Evolutionary conservation across 2,888 invertebrate species (phyloP).

Genomic region (Epinotia ramella): DNA sequence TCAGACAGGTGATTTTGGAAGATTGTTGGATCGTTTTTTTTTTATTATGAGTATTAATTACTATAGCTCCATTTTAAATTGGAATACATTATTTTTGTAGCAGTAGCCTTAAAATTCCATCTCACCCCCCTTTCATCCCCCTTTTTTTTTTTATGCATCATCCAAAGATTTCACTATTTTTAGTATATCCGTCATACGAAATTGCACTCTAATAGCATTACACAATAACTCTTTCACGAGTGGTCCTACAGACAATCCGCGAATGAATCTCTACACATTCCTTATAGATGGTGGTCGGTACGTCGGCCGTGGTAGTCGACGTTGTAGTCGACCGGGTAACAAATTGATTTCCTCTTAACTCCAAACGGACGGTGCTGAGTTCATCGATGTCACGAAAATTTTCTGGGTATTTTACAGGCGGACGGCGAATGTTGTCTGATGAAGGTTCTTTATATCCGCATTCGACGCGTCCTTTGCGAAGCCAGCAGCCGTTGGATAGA

Average conservation of each 20-base stretch:
- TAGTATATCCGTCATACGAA: no score
- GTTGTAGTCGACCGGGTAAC: neutral
- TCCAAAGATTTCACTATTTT: no score
- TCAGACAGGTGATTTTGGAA: no score
- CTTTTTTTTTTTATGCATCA: no score
- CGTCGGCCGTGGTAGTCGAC: neutral
- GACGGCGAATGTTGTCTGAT: constrained; percentile 28
- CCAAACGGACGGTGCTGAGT: neutral
- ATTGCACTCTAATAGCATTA: neutral
- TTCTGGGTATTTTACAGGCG: constrained; percentile 16
- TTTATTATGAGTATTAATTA: no score
- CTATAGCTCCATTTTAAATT: no score
- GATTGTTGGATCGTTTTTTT: no score
- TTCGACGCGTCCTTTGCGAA: constrained; percentile 27
- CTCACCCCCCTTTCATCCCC: no score
- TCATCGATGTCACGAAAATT: neutral
- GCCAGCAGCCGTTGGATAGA: constrained; percentile 33
- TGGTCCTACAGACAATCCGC: constrained; percentile 23
- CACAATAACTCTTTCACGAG: neutral
- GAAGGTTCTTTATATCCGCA: constrained; percentile 30
- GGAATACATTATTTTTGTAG: no score
- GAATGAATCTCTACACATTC: constrained; percentile 31
- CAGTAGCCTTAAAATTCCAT: no score
- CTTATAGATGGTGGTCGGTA: neutral
- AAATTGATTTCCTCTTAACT: neutral